Conservation (phyloP, 2,888 invertebrate species). For the Orthosia incerta region DNA sequence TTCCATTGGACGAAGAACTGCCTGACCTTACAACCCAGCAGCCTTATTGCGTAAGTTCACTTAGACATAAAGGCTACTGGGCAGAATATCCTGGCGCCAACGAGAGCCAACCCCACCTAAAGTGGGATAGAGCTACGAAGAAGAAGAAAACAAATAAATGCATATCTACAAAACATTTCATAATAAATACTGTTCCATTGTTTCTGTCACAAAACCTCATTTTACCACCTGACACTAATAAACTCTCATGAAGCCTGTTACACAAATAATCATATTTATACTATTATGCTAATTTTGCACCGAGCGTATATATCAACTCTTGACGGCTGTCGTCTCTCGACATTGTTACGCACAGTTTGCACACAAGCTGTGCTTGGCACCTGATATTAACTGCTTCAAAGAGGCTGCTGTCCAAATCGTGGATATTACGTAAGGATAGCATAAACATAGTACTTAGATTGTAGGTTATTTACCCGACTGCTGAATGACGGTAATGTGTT, state of each 20-base stretch:
- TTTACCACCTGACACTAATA: conserved; percentile 44
- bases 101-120: no score
- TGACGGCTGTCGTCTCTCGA: conserved; percentile 50
- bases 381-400: conserved; percentile 24
- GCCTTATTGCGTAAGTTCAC: no score
- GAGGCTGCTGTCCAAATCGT: neutral
- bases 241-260: conserved; percentile 13
- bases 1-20: no score
- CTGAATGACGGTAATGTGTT: no score
- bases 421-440: neutral
- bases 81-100: no score
- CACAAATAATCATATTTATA: conserved; percentile 44
- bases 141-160: no score
- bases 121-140: no score
- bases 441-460: no score
- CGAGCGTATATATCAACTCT: conserved; percentile 45
- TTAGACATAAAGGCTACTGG: no score
- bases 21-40: no score
- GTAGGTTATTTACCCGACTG: no score
- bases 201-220: conserved; percentile 12
- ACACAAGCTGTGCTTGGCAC: conserved; percentile 51
- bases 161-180: neutral
- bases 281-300: conserved; percentile 57
- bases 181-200: conserved; percentile 1
- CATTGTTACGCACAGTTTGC: conserved; percentile 44